Conservation (phyloP, 2,888 invertebrate genomes). For the Congeria kusceri region DNA sequence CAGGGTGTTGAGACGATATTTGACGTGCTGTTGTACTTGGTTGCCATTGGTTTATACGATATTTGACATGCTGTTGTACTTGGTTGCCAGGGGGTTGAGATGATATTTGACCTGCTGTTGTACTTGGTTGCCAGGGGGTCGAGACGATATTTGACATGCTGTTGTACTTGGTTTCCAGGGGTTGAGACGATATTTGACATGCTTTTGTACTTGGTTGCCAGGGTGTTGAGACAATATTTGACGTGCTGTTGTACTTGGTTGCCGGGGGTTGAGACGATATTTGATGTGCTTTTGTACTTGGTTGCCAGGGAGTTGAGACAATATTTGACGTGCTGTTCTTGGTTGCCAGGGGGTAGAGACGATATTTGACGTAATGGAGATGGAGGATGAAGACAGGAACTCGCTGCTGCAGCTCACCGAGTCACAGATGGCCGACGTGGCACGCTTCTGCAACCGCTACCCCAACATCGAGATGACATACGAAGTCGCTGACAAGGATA, state of each 20-base stretch:
- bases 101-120: not conserved
- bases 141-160: slow-evolving; percentile 95
- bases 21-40: slow-evolving; percentile 90
- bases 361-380: slow-evolving; percentile 97
- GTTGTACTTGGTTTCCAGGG: no score
- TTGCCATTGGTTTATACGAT: not conserved
- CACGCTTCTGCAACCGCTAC: slow-evolving; percentile 99
- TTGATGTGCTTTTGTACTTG: not conserved
- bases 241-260: slow-evolving; percentile 89
- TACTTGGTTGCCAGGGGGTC: slow-evolving; percentile 87
- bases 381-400: slow-evolving; percentile 94
- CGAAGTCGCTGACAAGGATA: slow-evolving; percentile 93
- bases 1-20: slow-evolving; percentile 95
- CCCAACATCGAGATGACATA: slow-evolving; percentile 98
- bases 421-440: slow-evolving; percentile 98
- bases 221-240: slow-evolving; percentile 96
- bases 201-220: slow-evolving; percentile 62
- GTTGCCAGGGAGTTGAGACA: no score
- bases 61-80: not conserved
- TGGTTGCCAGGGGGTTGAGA: no score
- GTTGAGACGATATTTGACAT: not conserved
- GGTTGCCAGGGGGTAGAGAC: slow-evolving; percentile 90
- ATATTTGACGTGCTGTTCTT: slow-evolving; percentile 8
- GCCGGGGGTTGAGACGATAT: not conserved
- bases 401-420: slow-evolving; percentile 90